These are phyloP conservation scores for Crotalus viridis DNA, from an alignment of 2,113 vertebrate species.

Conservation along the genomic window DNA sequence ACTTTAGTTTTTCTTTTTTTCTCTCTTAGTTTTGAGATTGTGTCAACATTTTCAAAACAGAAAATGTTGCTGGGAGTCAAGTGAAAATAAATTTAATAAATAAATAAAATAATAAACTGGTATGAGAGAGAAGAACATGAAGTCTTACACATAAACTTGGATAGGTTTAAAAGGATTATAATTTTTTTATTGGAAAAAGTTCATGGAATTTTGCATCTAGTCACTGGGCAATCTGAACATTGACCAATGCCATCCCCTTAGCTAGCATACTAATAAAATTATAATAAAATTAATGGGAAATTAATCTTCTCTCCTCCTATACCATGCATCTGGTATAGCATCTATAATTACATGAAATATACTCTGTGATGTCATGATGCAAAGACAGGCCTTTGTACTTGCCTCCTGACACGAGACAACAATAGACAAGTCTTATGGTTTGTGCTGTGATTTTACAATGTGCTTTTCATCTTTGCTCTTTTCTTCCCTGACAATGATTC, in stretches of 20 bases:
- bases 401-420: neutral
- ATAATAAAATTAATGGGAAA: neutral
- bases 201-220: neutral
- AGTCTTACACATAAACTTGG: neutral
- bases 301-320: neutral
- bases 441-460: neutral
- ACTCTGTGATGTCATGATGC: neutral
- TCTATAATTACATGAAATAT: neutral
- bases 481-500: neutral
- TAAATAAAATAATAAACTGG: neutral
- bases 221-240: neutral
- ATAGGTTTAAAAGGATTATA: neutral
- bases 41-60: neutral
- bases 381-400: neutral
- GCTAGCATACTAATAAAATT: neutral
- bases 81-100: neutral
- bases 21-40: neutral
- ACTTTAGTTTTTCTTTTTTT: neutral
- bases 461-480: neutral
- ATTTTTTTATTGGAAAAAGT: neutral
- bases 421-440: neutral
- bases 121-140: neutral
- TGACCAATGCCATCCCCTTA: neutral
- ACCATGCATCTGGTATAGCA: neutral
- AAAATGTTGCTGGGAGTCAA: neutral